These are phyloP conservation scores for Thaleichthys pacificus DNA, from an alignment of 2,797 vertebrate species.

Conservation along the genomic window DNA sequence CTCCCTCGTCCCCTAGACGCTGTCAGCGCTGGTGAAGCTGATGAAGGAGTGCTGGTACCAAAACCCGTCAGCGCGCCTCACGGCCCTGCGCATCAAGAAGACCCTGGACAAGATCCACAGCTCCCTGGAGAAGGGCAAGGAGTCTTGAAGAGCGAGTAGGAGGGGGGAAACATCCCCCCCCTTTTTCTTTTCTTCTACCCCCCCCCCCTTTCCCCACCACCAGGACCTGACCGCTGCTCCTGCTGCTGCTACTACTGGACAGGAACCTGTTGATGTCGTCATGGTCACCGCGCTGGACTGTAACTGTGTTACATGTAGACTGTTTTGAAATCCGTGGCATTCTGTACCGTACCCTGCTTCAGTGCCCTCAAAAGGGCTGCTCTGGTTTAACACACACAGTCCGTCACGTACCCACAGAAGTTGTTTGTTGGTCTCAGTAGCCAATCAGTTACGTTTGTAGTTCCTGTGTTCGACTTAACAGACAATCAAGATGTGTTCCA, in stretches of 20 bases:
- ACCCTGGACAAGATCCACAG: slow-evolving; percentile 83
- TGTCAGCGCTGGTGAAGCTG: slow-evolving; percentile 81
- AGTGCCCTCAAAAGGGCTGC: slow-evolving; percentile 40
- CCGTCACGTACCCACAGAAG: slow-evolving; percentile 12
- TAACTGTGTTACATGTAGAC: slow-evolving; percentile 42
- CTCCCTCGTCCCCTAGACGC: slow-evolving; percentile 58
- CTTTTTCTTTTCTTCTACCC: slow-evolving; percentile 39
- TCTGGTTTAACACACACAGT: slow-evolving; percentile 17
- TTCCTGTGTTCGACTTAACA: slow-evolving; percentile 23
- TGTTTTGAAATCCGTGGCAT: slow-evolving; percentile 21
- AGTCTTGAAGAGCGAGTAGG: slow-evolving; percentile 63
- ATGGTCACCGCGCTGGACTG: slow-evolving; percentile 35
- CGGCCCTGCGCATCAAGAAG: slow-evolving; percentile 83
- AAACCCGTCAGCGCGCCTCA: slow-evolving; percentile 81
- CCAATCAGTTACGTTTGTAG: slow-evolving; percentile 18
- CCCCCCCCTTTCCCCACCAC: slow-evolving; percentile 29
- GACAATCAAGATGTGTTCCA: neutral
- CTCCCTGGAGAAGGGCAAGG: slow-evolving; percentile 80
- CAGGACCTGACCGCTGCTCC: slow-evolving; percentile 36
- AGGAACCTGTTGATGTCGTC: slow-evolving; percentile 13
- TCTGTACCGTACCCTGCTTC: slow-evolving; percentile 34
- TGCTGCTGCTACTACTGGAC: slow-evolving; percentile 27
- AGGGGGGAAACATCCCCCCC: neutral
- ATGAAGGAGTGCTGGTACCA: slow-evolving; percentile 88
- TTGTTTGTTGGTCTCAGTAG: slow-evolving; percentile 26